Conservation (phyloP, 2,797 vertebrate species). For the Eurystomus glaucurus region DNA sequence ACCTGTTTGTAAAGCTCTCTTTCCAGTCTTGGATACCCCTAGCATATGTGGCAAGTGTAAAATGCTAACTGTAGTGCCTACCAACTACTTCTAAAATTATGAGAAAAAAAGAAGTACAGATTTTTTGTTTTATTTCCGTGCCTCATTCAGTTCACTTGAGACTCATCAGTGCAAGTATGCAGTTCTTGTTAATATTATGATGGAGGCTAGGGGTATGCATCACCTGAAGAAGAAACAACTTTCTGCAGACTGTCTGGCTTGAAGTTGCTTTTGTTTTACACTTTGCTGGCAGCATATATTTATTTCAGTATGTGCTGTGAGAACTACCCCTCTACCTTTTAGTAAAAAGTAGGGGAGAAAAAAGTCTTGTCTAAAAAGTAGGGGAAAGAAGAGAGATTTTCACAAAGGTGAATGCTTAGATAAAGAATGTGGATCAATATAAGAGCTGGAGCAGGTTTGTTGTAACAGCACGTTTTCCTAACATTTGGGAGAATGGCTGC, state of each 20-base stretch:
- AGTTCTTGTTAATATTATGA: background rate
- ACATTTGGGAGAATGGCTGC: background rate
- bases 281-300: background rate
- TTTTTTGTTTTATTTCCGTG: background rate
- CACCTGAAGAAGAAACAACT: background rate
- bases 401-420: slow-evolving; percentile 42
- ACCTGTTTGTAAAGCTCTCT: slow-evolving; percentile 26
- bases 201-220: background rate
- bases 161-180: background rate
- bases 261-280: background rate
- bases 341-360: background rate
- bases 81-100: background rate
- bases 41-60: slow-evolving; percentile 2
- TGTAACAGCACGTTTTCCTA: background rate
- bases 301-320: background rate
- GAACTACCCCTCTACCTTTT: background rate
- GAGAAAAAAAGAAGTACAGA: background rate
- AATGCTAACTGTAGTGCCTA: background rate
- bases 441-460: background rate
- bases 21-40: background rate
- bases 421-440: slow-evolving; percentile 52
- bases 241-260: background rate
- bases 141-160: background rate
- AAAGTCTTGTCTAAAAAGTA: background rate
- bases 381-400: background rate